Percentiles rank a stretch among this genome's conserved stretches.
Evolutionary conservation across 2,797 vertebrate species (phyloP).

Genomic region (Rousettus madagascariensis): DNA sequence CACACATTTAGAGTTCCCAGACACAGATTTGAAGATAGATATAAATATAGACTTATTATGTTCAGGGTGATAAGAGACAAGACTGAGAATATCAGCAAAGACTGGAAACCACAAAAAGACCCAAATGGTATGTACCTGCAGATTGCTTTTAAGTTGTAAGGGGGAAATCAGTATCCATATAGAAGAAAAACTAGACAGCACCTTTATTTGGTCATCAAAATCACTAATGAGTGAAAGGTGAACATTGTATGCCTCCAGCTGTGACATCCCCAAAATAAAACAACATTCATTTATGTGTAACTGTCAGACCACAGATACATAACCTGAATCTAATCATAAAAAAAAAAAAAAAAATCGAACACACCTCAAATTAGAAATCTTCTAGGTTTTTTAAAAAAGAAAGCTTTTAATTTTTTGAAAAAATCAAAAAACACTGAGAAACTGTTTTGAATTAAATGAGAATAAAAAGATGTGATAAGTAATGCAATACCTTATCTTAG

Average conservation of each 20-base stretch:
- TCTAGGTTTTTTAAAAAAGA: not conserved
- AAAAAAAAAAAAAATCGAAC: not conserved
- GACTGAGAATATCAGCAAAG: no score
- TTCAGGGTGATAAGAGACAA: no score
- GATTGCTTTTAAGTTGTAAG: no score
- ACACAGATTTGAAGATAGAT: no score
- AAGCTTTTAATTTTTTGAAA: no score
- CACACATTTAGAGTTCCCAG: no score
- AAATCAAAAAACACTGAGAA: not conserved
- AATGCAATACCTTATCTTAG: not conserved
- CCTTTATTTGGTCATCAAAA: not conserved
- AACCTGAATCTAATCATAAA: not conserved
- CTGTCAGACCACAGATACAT: not conserved
- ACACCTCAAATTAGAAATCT: not conserved
- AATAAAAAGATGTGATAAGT: not conserved
- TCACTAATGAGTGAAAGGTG: not conserved
- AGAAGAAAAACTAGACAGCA: not conserved
- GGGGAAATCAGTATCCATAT: no score
- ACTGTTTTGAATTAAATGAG: no score
- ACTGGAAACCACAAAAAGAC: no score
- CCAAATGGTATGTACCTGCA: no score
- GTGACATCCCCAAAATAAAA: not conserved
- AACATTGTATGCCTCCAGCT: not conserved
- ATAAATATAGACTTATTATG: no score
- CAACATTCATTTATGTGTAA: not conserved